A percentile compares a stretch with the other conserved stretches of the same genome.
Evolutionary conservation across 2,888 invertebrate species (phyloP).

Genomic region (Platypus cylindrus): DNA sequence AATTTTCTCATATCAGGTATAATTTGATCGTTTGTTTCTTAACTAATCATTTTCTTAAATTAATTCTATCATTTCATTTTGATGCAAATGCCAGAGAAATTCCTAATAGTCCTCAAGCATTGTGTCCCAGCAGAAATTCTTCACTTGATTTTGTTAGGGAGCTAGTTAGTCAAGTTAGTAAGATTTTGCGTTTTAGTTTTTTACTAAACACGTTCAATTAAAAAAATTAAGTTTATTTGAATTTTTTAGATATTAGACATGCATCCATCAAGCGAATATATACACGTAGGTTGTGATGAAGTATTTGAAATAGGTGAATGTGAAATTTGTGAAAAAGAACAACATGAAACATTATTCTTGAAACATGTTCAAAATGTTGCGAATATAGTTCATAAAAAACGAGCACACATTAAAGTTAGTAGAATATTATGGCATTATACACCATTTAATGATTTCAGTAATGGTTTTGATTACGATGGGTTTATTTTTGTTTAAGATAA

Average conservation of each 20-base stretch:
- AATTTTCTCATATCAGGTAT: conserved; percentile 37
- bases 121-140: conserved; percentile 54
- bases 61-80: conserved; percentile 1
- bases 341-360: conserved; percentile 46
- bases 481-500: conserved; percentile 32
- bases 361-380: conserved; percentile 49
- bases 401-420: too few relatives aligned
- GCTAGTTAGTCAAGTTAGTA: conserved; percentile 54
- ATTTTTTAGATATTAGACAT: conserved; percentile 27
- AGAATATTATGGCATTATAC: too few relatives aligned
- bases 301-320: conserved; percentile 61
- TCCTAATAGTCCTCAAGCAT: conserved; percentile 52
- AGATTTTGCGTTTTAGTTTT: neutral
- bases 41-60: too few relatives aligned
- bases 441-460: neutral
- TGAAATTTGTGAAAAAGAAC: conserved; percentile 41
- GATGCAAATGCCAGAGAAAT: conserved; percentile 42
- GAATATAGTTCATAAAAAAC: conserved; percentile 43
- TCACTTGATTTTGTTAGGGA: conserved; percentile 49
- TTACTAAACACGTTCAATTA: neutral
- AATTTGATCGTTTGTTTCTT: neutral
- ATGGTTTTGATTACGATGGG: neutral
- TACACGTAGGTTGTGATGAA: conserved; percentile 67
- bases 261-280: conserved; percentile 34
- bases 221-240: neutral